Evolutionary conservation across 1,140 invertebrate species (phyloP), one percentile per base, ranked within the genome.

Genomic region (Globodera ellingtonae): DNA sequence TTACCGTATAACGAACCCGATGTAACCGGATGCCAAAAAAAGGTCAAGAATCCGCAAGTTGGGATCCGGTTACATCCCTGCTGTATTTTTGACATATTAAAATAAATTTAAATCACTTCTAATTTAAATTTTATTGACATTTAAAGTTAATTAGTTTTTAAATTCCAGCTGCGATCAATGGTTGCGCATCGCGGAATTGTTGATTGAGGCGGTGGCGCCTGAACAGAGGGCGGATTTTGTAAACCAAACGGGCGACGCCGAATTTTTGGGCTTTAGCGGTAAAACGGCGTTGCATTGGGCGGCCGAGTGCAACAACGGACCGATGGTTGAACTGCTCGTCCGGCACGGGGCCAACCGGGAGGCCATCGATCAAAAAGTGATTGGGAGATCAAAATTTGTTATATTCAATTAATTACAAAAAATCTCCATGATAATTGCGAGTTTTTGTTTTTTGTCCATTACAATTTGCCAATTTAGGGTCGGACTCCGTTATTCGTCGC

Each of bases 331-430:
- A 62, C 75, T 77, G 48, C 59, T 77, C 6, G 15, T 62, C 24
- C 48, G 24, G 21, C 24, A 77, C 69, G 75, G 75, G 50, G 75
- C 75, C 18, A 77, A 77, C 48, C 52, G 65, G 21, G 75, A 77
- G 50, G 62, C 62, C 18, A 35, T 46, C 6, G 75, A 77, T 48
- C 56, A 75, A 56, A 44, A 75, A 3, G 73, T 75, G 46, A 47
- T 6, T 56, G 56, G 44, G 0, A 72, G 10, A n/a, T 7, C 15
- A 18, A n/a, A n/a, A 72, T 72, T 47, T 4, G 10, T 72, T 35
- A 56, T 24, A 24, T 24, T 74, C 9, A 35, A 24, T 73, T 73
- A 4, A 35, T 35, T 35, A 35, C 35, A 35, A 35, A 35, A 35
- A 35, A 35, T 35, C 35, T 35, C 35, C 2, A 72, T 74, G 15